These are phyloP conservation scores for Gymnoscopelus microlampas DNA, from an alignment of 2,797 vertebrate genomes.

Conservation along the genomic window DNA sequence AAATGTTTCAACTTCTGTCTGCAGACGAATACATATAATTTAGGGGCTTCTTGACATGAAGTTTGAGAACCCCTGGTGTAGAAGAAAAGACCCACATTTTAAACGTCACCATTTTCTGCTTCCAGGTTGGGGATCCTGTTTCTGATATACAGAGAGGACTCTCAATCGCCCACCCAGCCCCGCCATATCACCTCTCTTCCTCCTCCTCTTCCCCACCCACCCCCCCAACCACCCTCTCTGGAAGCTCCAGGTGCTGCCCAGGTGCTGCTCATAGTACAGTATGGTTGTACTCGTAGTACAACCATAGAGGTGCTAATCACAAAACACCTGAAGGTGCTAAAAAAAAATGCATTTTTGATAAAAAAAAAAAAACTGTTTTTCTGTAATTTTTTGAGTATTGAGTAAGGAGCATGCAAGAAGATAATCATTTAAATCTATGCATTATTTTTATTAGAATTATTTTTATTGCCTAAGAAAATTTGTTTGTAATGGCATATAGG, in stretches of 20 bases:
- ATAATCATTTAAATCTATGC: slow-evolving; percentile 97
- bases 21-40: no score
- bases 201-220: slow-evolving; percentile 29
- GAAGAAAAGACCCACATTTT: no score
- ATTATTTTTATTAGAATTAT: slow-evolving; percentile 85
- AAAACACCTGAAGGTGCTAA: slow-evolving; percentile 87
- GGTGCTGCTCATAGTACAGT: no score
- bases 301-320: slow-evolving; percentile 87
- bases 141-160: slow-evolving; percentile 77
- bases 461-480: slow-evolving; percentile 89
- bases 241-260: slow-evolving; percentile 90
- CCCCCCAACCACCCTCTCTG: no score
- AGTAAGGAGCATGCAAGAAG: slow-evolving; percentile 83
- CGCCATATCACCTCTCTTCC: slow-evolving; percentile 36
- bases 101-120: no score
- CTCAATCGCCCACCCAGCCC: no score
- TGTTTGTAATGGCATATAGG: slow-evolving; percentile 90
- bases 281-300: slow-evolving; percentile 78
- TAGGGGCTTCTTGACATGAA: no score
- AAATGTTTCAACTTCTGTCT: no score
- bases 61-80: no score
- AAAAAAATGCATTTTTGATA: slow-evolving; percentile 82
- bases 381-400: slow-evolving; percentile 75
- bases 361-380: no score
- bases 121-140: no score